Evolutionary conservation across 2,888 invertebrate species (phyloP).

Genomic region (Drosophila paramelanica): DNA sequence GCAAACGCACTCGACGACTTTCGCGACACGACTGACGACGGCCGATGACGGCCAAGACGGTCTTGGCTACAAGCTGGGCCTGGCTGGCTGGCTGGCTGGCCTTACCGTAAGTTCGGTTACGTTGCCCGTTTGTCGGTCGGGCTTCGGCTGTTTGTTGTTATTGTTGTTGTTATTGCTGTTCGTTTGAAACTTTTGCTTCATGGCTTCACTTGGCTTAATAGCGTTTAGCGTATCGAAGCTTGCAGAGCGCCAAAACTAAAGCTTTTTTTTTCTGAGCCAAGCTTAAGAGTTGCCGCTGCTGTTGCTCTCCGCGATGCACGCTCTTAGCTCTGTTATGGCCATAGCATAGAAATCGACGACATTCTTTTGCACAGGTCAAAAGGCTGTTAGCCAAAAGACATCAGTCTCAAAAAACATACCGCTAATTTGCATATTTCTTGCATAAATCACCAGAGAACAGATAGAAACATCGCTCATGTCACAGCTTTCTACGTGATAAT

Average conservation of each 20-base stretch:
- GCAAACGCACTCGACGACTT: constrained; percentile 85
- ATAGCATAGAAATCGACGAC: background rate
- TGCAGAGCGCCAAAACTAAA: constrained; percentile 49
- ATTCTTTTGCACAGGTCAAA: constrained; percentile 32
- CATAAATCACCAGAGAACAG: constrained; percentile 60
- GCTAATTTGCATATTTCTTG: constrained; percentile 58
- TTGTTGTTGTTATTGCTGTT: constrained; percentile 17
- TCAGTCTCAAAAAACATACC: constrained; percentile 32
- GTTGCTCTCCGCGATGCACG: constrained; percentile 9
- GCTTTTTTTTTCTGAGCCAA: constrained; percentile 31
- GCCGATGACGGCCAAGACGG: constrained; percentile 48
- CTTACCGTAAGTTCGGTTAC: constrained; percentile 80
- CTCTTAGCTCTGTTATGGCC: constrained; percentile 29
- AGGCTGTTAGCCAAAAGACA: constrained; percentile 35
- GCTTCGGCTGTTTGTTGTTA: constrained; percentile 45
- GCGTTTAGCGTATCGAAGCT: constrained; percentile 68
- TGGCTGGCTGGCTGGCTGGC: constrained; percentile 38
- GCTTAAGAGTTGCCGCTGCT: constrained; percentile 30
- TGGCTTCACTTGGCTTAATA: constrained; percentile 75
- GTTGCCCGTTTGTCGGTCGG: constrained; percentile 63
- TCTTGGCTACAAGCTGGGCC: constrained; percentile 49
- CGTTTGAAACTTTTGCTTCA: constrained; percentile 64
- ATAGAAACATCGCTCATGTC: constrained; percentile 6
- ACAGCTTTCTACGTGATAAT: constrained; percentile 74
- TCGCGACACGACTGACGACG: constrained; percentile 85